Evolutionary conservation across 2,888 invertebrate genomes (phyloP), one percentile per base, ranked within the genome.

Genomic region (Mechanitis mazaeus): DNA sequence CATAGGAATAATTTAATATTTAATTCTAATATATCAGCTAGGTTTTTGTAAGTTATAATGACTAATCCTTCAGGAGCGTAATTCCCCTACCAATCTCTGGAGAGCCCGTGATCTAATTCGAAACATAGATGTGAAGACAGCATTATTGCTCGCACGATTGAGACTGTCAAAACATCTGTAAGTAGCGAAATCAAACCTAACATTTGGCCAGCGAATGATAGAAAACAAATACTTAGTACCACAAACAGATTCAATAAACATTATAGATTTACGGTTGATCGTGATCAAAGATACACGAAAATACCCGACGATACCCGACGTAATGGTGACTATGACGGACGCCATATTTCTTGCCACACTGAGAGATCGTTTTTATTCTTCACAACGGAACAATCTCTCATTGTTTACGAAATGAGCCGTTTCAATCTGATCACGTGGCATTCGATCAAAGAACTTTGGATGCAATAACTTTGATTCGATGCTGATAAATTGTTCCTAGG

Each of bases 131-230:
- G 65, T 78, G 86, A 73, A 77, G 87, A 87, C 87, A 86, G 85
- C 80, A 72, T 84, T 87, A 87, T 87, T 82, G 77, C 76, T 20
- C 70, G 74, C 72, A 70, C 84, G 86, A 87, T 79, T 81, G 85
- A 85, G 79, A 76, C 81, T 87, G 89, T 89, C 89, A 88, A 87
- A 89, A 89, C 87, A 89, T 75, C 80, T 77, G 76, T 81, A 84
- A 85, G 84, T 83, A 83, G 83, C 86, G 76, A 80, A 83, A 84
- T 83, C 81, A 78, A 81, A 85, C 81, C 60, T 61, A 83, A 84
- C 87, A 83, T 83, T 86, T 80, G 83, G 80, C 80, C 77, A 80
- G 73, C 80, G 86, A 82, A 80, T 85, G 88, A 89, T 88, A 86
- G 83, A 83, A 87, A 87, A 87, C 86, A 88, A 87, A 87, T 87